Conservation (phyloP, 1,140 invertebrate species). For the Brachionus rubens region DNA sequence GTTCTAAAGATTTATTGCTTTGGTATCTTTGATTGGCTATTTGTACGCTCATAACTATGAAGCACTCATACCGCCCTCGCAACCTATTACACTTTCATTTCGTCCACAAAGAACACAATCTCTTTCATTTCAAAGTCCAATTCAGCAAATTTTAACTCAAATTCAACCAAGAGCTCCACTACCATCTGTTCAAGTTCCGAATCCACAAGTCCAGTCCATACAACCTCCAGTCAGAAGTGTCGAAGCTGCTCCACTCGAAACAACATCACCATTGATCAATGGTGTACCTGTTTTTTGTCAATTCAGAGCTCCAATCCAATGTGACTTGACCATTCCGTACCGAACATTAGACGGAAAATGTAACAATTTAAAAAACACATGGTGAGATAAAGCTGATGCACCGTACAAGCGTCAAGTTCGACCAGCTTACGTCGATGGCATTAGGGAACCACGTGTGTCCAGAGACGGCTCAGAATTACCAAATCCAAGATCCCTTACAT, state of each 20-base stretch:
- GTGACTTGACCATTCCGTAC: conserved; percentile 59
- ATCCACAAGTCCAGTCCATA: background rate
- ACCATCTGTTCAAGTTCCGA: background rate
- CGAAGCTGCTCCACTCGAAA: background rate
- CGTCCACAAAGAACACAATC: background rate
- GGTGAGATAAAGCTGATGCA: conserved; percentile 72
- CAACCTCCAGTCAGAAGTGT: background rate
- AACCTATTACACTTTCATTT: background rate
- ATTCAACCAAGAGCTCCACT: background rate
- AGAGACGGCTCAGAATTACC: conserved; percentile 18
- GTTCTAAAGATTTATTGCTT: background rate
- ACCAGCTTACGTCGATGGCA: conserved; percentile 68
- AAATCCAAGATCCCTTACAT: background rate
- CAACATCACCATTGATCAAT: background rate
- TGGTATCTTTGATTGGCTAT: background rate
- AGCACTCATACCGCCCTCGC: background rate
- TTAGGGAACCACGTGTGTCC: background rate
- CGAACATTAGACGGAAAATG: conserved; percentile 74
- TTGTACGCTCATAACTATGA: conserved; percentile 1
- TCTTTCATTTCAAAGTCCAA: background rate
- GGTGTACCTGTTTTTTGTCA: conserved; percentile 24
- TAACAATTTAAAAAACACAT: conserved; percentile 77
- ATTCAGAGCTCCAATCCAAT: background rate
- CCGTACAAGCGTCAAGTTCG: conserved; percentile 73
- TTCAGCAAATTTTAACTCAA: background rate